These are phyloP conservation scores for Druon quercuslanigerum DNA, from an alignment of 1,140 invertebrate species.

Conservation along the genomic window DNA sequence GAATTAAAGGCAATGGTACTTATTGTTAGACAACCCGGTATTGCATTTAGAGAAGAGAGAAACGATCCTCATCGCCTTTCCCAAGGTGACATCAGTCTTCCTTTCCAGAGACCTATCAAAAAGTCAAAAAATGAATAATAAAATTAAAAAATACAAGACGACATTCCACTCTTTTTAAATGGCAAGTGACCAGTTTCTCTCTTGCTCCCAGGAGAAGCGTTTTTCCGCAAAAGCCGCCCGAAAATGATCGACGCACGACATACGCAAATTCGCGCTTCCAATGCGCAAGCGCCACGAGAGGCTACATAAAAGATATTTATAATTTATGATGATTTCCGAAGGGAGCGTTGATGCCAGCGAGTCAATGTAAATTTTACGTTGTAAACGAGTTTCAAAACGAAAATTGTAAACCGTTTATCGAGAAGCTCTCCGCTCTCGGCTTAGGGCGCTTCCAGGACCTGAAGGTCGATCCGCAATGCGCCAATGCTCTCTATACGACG, in stretches of 20 bases:
- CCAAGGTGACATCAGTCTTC: not conserved
- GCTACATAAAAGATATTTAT: slow-evolving; percentile 55
- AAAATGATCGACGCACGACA: slow-evolving; percentile 27
- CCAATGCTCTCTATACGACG: slow-evolving; percentile 42
- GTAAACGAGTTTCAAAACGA: slow-evolving; percentile 10
- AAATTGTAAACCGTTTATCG: slow-evolving; percentile 25
- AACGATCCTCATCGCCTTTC: not conserved
- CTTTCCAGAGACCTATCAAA: not conserved
- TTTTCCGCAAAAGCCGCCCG: slow-evolving; percentile 15
- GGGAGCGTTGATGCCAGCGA: slow-evolving; percentile 36
- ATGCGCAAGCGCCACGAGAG: slow-evolving; percentile 51
- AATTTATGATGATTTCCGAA: slow-evolving; percentile 48
- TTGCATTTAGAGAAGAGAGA: not conserved
- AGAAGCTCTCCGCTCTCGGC: slow-evolving; percentile 15
- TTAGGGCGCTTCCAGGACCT: slow-evolving; percentile 1
- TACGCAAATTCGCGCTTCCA: slow-evolving; percentile 30
- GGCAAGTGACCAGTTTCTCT: not conserved
- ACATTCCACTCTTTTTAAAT: slow-evolving; percentile 11
- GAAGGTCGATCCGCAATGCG: not conserved
- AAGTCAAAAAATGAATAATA: not conserved
- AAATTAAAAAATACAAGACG: not conserved
- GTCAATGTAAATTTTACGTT: slow-evolving; percentile 30
- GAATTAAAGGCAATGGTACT: slow-evolving; percentile 31
- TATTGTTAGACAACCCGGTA: slow-evolving; percentile 7
- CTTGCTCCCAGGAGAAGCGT: not conserved